These are phyloP conservation scores for Megaustenia siamemsis DNA, from an alignment of 2,888 invertebrate genomes.

Conservation along the genomic window DNA sequence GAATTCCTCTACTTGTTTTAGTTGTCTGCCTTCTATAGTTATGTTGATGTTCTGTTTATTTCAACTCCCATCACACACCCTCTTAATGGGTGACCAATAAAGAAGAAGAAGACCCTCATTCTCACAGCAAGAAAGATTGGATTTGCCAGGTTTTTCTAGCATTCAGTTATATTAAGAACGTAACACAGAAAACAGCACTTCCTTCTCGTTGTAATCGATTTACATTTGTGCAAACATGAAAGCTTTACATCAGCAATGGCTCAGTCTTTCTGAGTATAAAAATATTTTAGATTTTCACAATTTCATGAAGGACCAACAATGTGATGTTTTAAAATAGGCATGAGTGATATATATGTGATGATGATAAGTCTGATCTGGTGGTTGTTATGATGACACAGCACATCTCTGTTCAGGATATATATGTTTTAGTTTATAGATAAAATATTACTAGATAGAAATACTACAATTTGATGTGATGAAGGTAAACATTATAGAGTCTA, in stretches of 20 bases:
- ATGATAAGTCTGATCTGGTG: not conserved
- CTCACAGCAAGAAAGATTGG: too few relatives aligned
- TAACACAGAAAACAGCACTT: not conserved
- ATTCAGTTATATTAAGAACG: too few relatives aligned
- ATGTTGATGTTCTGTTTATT: too few relatives aligned
- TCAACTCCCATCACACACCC: too few relatives aligned
- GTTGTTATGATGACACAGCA: not conserved
- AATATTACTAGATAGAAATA: not conserved
- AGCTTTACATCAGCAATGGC: not conserved
- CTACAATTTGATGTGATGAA: not conserved
- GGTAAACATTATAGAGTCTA: too few relatives aligned
- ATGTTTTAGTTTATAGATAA: too few relatives aligned
- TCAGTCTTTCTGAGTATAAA: slow-evolving; percentile 7
- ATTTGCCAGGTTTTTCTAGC: too few relatives aligned
- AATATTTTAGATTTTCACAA: slow-evolving; percentile 9
- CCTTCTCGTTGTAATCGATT: not conserved
- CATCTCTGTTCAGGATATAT: too few relatives aligned
- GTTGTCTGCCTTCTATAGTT: too few relatives aligned
- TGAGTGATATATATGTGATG: not conserved
- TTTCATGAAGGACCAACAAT: not conserved
- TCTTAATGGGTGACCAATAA: too few relatives aligned
- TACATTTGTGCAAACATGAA: not conserved
- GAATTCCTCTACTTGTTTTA: too few relatives aligned
- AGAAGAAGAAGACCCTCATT: too few relatives aligned
- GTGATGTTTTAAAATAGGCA: not conserved